Evolutionary conservation across 2,797 vertebrate genomes (phyloP), one percentile per base, ranked within the genome.

Genomic region (Mustela erminea): DNA sequence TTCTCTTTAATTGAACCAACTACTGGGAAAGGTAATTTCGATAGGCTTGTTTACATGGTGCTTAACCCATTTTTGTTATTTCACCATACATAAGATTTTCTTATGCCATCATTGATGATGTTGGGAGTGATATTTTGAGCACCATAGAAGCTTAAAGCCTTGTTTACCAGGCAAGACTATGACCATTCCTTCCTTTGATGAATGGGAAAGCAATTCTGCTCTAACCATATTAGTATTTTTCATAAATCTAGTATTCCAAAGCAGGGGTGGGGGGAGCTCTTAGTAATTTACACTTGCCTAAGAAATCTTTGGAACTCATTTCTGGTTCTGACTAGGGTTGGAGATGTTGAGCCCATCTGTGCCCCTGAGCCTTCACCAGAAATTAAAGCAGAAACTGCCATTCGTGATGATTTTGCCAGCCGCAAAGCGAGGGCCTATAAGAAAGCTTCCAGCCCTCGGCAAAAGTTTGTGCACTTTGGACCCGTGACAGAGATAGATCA

Each of bases 401-500:
- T 95, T 56, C 94, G 10, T 0, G 98, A 99, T 93, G 98, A 99
- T 97, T 98, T 99, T 98, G 99, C 99, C 91, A 92, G 96, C 95
- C 98, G 98, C 98, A 99, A 98, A 98, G 98, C 93, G 1, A 99
- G 99, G 96, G 98, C 98, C 97, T 99, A 99, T 98, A 99, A 98
- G 97, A 99, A 99, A 93, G 17, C 98, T 86, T 98, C 98, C 35
- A 90, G 98, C 93, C 98, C 98, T 87, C 99, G 98, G 84, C 99
- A 99, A 95, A 99, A 99, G 91, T 99, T 99, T 98, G 99, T 99
- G 98, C 99, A 99, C 98, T 99, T 99, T 98, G 99, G 99, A 97
- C 99, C 99, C 3, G 99, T 99, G 98, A 99, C 99, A 95, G 99
- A 99, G 98, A 99, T 99, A 98, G 99, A 99, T 98, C 99, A 99